phyloP scores from a whole-genome alignment of 2,888 invertebrate species.

The Dendrolimus pini region DNA sequence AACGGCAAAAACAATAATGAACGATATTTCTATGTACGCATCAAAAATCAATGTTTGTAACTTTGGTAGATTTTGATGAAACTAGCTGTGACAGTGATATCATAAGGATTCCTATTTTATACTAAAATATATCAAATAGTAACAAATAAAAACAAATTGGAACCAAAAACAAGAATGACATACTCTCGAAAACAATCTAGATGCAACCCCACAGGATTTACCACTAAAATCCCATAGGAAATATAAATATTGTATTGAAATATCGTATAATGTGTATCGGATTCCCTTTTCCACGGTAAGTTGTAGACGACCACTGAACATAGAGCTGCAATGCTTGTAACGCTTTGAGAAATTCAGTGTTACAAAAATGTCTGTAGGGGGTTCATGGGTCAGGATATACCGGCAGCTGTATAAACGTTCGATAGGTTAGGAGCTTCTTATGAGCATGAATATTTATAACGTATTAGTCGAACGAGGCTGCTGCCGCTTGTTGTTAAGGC shows the following conservation, averaged over 20 bases:
- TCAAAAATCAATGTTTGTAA: too few relatives aligned
- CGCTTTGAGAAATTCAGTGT: neutral
- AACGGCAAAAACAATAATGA: too few relatives aligned
- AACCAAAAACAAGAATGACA: neutral
- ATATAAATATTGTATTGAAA: constrained; percentile 70
- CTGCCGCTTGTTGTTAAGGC: constrained; percentile 50
- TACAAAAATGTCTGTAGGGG: too few relatives aligned
- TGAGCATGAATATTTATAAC: constrained; percentile 73
- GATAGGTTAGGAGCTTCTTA: constrained; percentile 66
- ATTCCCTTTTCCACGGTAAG: constrained; percentile 47
- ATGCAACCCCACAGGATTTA: constrained; percentile 39
- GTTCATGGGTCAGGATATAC: constrained; percentile 20
- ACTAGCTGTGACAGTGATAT: too few relatives aligned
- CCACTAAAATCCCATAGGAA: constrained; percentile 45
- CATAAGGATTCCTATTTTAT: too few relatives aligned
- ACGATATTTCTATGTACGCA: too few relatives aligned
- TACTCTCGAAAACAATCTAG: constrained; percentile 23
- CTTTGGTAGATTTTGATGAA: too few relatives aligned
- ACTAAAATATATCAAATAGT: neutral
- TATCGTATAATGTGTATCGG: constrained; percentile 65
- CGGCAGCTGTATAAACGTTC: constrained; percentile 54
- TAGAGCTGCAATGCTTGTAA: constrained; percentile 23
- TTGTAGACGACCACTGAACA: constrained; percentile 30
- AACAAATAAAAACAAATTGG: neutral
- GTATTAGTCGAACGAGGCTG: constrained; percentile 61